phyloP scores from a whole-genome alignment of 2,888 invertebrate genomes.

The Parasteatoda lunata region DNA sequence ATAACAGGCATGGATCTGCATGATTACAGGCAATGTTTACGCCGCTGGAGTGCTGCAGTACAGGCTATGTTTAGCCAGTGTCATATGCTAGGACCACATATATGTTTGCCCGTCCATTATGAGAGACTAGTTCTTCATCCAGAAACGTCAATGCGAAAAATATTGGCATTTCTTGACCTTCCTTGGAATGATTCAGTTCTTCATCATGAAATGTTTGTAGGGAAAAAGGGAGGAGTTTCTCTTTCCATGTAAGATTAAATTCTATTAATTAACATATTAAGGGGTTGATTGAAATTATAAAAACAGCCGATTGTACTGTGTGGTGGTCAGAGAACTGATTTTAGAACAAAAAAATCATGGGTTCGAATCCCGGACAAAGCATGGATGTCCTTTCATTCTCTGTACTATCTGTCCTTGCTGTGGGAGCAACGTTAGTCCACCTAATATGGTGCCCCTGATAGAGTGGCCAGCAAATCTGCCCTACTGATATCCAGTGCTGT shows the following conservation, averaged over 20 bases:
- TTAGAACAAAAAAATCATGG: no score
- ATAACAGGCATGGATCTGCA: constrained; percentile 96
- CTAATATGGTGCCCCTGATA: no score
- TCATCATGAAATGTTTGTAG: constrained; percentile 97
- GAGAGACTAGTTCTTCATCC: constrained; percentile 98
- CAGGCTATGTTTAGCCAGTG: constrained; percentile 96
- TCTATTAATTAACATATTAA: no score
- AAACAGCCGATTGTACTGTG: no score
- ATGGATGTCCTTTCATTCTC: no score
- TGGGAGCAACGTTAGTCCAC: no score
- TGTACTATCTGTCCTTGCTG: no score
- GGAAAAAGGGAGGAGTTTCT: constrained; percentile 94
- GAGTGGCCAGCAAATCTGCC: no score
- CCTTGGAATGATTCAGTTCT: constrained; percentile 96
- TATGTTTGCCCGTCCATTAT: constrained; percentile 92
- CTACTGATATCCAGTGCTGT: no score
- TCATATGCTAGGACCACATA: constrained; percentile 79
- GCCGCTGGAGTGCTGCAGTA: constrained; percentile 97
- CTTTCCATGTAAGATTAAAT: constrained; percentile 84
- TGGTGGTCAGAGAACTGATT: no score
- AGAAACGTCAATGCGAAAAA: constrained; percentile 87
- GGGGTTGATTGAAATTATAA: no score
- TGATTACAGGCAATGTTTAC: constrained; percentile 94
- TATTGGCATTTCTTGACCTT: constrained; percentile 90
- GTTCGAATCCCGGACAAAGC: no score